Evolutionary conservation across 1,140 invertebrate genomes (phyloP), one percentile per base, ranked within the genome.

Genomic region (Listronotus oregonensis): DNA sequence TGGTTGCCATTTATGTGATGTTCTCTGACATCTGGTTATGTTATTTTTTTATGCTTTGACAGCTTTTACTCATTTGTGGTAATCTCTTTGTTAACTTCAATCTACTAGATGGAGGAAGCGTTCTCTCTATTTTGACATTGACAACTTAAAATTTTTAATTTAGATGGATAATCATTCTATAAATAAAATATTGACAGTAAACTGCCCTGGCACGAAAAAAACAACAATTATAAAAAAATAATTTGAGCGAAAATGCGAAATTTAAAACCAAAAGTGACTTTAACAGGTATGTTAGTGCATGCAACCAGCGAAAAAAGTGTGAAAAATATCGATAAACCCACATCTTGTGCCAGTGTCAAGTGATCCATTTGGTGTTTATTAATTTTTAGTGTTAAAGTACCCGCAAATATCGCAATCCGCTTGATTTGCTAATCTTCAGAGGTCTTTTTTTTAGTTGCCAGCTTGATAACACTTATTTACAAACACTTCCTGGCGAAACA

Each of bases 201-300:
- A 64, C 51, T 42, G 56, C 18, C 40, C 37, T 55, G 27, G 52
- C 32, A 49, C 37, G 12, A 6, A 21, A 58, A 65, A 59, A 51
- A 58, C 27, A 59, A 65, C 39, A 78, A 54, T 77, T 44, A 69
- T 11, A 1, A 75, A 32, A 55, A 77, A 77, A 64, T 56, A 42
- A 21, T n/a, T 11, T 15, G 9, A 57, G 21, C 1, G n/a, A 65
- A 56, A 65, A 70, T 70, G 68, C 55, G 64, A 60, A 64, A 60
- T 64, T 66, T n/a, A n/a, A n/a, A 64, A 63, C 40, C 18, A 49
- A 39, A 56, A 52, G n/a, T 10, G 14, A 11, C 8, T 5, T 4
- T 15, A 40, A 12, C 11, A 70, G 68, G 68, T 70, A 70, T 55
- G 64, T 58, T 14, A 52, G 37, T 57, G 60, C 64, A 66, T 63